Evolutionary conservation across 1,140 invertebrate species (phyloP).

Genomic region (Ctenoplectra terminalis): DNA sequence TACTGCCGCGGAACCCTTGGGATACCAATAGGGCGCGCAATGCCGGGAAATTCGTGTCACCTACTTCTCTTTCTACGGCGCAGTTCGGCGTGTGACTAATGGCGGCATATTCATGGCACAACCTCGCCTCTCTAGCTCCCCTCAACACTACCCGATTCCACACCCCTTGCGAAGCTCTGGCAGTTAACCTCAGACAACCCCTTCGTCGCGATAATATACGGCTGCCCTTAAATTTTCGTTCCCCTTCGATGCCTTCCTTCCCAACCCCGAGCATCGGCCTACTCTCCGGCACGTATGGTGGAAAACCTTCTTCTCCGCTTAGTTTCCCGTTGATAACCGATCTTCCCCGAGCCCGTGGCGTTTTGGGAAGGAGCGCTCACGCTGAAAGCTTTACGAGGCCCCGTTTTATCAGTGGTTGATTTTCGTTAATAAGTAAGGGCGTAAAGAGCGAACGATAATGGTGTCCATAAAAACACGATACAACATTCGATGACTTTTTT

Average conservation of each 20-base stretch:
- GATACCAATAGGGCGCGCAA: slow-evolving; percentile 71
- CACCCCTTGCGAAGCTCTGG: slow-evolving; percentile 65
- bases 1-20: slow-evolving; percentile 57
- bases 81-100: slow-evolving; percentile 72
- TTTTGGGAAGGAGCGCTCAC: background rate
- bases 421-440: slow-evolving; percentile 10
- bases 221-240: slow-evolving; percentile 70
- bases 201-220: slow-evolving; percentile 71
- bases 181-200: slow-evolving; percentile 73
- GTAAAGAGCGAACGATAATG: background rate
- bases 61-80: slow-evolving; percentile 69
- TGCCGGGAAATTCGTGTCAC: slow-evolving; percentile 70
- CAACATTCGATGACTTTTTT: background rate
- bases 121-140: slow-evolving; percentile 41
- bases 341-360: background rate
- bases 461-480: background rate
- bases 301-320: slow-evolving; percentile 13
- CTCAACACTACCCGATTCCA: slow-evolving; percentile 45
- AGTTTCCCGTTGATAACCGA: background rate
- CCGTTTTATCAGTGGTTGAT: background rate
- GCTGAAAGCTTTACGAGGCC: background rate
- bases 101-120: slow-evolving; percentile 71
- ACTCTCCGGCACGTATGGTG: slow-evolving; percentile 25
- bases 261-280: background rate
- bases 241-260: slow-evolving; percentile 49